Evolutionary conservation across 92 coral and sea anemone genomes (phyloP), one percentile per base, ranked within the genome.

Genomic region (Siderastrea siderea): DNA sequence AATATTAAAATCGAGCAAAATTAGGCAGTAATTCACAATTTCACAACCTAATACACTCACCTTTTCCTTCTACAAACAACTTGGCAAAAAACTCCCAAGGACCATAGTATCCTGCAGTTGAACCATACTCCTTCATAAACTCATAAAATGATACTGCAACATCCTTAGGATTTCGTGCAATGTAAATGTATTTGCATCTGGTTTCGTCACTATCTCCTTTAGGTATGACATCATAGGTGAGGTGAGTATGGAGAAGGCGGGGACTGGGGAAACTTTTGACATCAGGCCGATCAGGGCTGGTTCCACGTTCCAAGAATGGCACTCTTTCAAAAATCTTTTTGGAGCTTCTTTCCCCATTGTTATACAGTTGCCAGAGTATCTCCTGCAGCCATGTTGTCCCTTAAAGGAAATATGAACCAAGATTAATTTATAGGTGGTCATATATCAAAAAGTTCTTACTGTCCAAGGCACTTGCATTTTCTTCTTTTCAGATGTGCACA

Each of bases 351-450:
- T 64, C 84, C 0, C 89, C 89, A 55, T 67, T 66, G 68, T 85
- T 65, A 17, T 76, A 85, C 58, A 77, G 14, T 48, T 85, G 84
- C 89, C 89, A 85, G 13, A 77, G 17, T 46, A 85, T 85, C 54
- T 85, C 89, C 49, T 77, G 77, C 51, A 85, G 26, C 89, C 89
- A 77, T 4, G 89, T 85, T 47, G 89, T 85, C 45, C 89, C 89
- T 85, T 78, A 7, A 63, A 59, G 44, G 9, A 48, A 46, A 5
- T n/a, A n/a, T 49, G 14, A 44, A 16, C 10, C 47, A 65, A 4
- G 3, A 9, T 65, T 26, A 65, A 5, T 13, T 65, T 6, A 19
- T 13, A 8, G 8, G 11, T 10, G 14, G 48, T 2, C 1, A 4
- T 46, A 38, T 26, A n/a, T n/a, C n/a, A n/a, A n/a, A n/a, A n/a